Base-by-base conservation (phyloP, 2,888 invertebrate genomes). In the Drosophila siamana region DNA sequence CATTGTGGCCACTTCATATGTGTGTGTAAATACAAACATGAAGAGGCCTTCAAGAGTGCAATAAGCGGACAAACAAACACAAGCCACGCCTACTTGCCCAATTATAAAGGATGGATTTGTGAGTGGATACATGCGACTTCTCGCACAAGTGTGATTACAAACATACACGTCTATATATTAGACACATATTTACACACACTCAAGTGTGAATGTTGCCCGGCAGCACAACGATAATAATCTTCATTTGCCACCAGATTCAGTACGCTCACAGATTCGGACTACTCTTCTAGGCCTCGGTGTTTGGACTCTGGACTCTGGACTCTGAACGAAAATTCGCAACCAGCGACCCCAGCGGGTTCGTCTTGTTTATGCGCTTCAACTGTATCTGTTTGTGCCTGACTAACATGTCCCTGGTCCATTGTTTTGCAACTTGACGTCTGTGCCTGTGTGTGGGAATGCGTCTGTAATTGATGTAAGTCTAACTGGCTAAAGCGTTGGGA, bases 181-280 rank as follows among this genome's bases (percentile, higher is more conserved):
- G n/a, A n/a, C 15, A 19, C 41, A n/a, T 5, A 16, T 3, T 19
- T 19, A 3, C 3, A 19, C 19, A 19, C 19, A 19, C 19, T 74
- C 78, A 81, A 82, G 81, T 81, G 81, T 86, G 73, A 71, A 76
- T 73, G 47, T 44, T 72, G 70, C 65, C 56, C 61, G 68, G 57
- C 70, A 71, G 82, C 86, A 41, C 79, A 86, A 62, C 76, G 83
- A 86, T 86, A 88, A 86, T 88, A 83, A 86, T 88, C 80, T 79
- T 73, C 67, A 82, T 85, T 88, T 70, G 66, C 33, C 38, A 40
- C 56, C 57, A 40, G 51, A 56, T 62, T 47, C 63, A 50, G 66
- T 54, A 47, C 56, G 44, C 41, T 38, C 13, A 60, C 62, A 47
- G 69, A 9, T 46, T 30, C n/a, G 46, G 7, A 46, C 41, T 33